A percentile compares a stretch with the other conserved stretches of the same genome.
Conservation (phyloP, 2,888 invertebrate species). For the Leucania comma region DNA sequence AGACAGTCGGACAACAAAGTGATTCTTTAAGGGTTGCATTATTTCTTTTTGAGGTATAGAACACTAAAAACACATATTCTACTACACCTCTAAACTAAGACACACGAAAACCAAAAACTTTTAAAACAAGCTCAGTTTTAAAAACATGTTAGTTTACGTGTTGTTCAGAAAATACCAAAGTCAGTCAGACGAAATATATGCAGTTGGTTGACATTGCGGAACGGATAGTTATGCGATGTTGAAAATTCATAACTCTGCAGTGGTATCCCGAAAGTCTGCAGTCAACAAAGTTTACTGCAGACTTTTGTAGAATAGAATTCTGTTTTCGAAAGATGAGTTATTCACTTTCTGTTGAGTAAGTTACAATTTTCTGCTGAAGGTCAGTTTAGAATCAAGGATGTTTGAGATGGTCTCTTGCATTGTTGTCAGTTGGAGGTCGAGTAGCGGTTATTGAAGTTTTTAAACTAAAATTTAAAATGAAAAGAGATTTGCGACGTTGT, state of each 20-base stretch:
- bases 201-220: conserved; percentile 13
- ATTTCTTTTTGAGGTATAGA: no score
- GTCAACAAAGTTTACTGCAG: conserved; percentile 18
- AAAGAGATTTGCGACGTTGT: no score
- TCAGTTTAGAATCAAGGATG: conserved; percentile 12
- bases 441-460: neutral
- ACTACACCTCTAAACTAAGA: no score
- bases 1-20: no score
- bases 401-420: neutral
- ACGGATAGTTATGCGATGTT: conserved; percentile 2
- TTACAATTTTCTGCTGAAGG: conserved; percentile 10
- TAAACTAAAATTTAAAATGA: no score
- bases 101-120: neutral
- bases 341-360: conserved; percentile 8
- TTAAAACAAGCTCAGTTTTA: neutral
- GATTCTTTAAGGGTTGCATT: no score
- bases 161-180: conserved; percentile 12
- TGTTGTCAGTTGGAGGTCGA: neutral
- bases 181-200: conserved; percentile 18
- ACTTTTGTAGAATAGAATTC: conserved; percentile 25
- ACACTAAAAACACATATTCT: no score
- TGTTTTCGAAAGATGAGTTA: conserved; percentile 21
- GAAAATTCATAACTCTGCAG: conserved; percentile 27
- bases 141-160: neutral
- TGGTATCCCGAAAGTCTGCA: conserved; percentile 9